Conservation (phyloP, 2,113 vertebrate species). For the Regulus satrapa region DNA sequence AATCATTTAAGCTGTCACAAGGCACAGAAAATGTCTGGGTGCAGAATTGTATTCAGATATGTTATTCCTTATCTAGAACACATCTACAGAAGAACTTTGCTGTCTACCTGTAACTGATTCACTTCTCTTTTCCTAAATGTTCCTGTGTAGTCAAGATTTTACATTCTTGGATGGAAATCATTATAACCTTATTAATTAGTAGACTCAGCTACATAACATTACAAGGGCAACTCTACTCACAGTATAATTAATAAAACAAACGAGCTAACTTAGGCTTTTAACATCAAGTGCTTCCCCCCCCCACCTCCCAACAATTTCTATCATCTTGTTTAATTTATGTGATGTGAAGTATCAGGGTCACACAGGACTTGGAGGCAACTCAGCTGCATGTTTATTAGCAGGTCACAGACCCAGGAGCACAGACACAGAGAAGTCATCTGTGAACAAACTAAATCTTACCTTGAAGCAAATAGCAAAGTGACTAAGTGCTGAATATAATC, state of each 20-base stretch:
- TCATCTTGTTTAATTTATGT: background rate
- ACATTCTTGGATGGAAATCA: background rate
- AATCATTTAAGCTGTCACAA: background rate
- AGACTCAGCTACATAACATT: background rate
- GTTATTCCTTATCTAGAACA: background rate
- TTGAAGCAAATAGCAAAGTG: background rate
- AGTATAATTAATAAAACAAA: background rate
- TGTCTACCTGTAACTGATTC: background rate
- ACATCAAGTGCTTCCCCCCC: background rate
- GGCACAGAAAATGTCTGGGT: background rate
- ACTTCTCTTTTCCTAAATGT: background rate
- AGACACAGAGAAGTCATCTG: background rate
- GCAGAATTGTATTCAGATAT: background rate
- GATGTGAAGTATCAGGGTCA: slow-evolving; percentile 22
- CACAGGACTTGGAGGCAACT: background rate
- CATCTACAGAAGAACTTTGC: background rate
- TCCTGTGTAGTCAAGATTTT: background rate
- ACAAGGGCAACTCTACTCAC: background rate
- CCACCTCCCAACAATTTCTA: background rate
- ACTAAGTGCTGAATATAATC: background rate
- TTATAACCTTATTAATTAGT: background rate
- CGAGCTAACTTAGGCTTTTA: background rate
- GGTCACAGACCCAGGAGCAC: background rate
- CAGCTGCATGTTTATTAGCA: slow-evolving; percentile 1
- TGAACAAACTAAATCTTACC: background rate